These are phyloP conservation scores for Acronicta psi DNA, from an alignment of 2,888 invertebrate species.

Conservation along the genomic window DNA sequence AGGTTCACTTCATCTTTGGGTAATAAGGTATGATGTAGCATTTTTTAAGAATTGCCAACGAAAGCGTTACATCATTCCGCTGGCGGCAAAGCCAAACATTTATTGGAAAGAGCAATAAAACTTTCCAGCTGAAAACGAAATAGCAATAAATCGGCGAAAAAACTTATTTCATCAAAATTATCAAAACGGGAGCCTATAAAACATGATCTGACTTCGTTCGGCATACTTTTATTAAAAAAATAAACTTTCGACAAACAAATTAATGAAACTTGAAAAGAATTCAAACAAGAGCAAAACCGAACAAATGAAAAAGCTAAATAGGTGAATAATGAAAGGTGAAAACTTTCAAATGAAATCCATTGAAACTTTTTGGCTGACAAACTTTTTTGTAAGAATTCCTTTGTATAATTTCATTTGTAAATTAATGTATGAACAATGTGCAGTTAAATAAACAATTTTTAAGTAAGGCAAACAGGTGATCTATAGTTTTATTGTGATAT, in stretches of 20 bases:
- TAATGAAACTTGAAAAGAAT: conserved; percentile 72
- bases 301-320: conserved; percentile 76
- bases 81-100: conserved; percentile 14
- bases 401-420: conserved; percentile 1
- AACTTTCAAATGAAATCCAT: conserved; percentile 79
- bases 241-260: conserved; percentile 61
- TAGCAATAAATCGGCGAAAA: conserved; percentile 38
- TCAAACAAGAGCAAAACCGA: conserved; percentile 67
- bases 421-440: conserved; percentile 8
- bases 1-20: not conserved
- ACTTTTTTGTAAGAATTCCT: conserved; percentile 61
- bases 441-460: not conserved
- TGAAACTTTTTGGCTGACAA: conserved; percentile 75
- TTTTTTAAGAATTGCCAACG: conserved; percentile 4
- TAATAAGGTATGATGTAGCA: conserved; percentile 3
- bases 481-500: too few relatives aligned
- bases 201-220: conserved; percentile 30
- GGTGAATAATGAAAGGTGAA: conserved; percentile 76
- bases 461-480: not conserved
- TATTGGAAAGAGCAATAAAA: conserved; percentile 37
- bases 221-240: conserved; percentile 47
- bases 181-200: conserved; percentile 46
- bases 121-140: conserved; percentile 33
- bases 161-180: conserved; percentile 53
- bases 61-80: conserved; percentile 12